These are phyloP conservation scores for Ia io DNA, from an alignment of 2,113 vertebrate genomes.

Conservation along the genomic window DNA sequence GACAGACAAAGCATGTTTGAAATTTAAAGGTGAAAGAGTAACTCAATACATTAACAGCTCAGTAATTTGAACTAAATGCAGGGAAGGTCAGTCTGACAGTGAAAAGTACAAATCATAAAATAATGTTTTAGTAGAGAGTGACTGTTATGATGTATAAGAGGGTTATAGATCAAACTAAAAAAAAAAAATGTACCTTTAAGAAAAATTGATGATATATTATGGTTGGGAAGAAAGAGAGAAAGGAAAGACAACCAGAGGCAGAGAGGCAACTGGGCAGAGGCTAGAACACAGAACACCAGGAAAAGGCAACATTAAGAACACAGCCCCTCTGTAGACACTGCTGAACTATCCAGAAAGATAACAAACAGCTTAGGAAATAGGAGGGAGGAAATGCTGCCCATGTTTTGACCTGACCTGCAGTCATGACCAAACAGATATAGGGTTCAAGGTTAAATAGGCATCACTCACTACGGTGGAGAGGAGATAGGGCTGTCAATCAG, in stretches of 20 bases:
- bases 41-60: conserved; percentile 43
- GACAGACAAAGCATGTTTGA: conserved; percentile 60
- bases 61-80: conserved; percentile 50
- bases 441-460: background rate
- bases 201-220: background rate
- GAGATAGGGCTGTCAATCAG: background rate
- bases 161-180: conserved; percentile 35
- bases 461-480: background rate
- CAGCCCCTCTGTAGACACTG: background rate
- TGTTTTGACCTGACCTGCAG: background rate
- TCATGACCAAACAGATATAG: background rate
- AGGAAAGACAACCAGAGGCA: background rate
- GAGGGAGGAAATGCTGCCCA: background rate
- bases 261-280: background rate
- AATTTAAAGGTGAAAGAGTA: conserved; percentile 53
- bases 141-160: background rate
- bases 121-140: conserved; percentile 33
- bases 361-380: background rate
- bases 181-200: conserved; percentile 28
- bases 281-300: background rate
- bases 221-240: background rate
- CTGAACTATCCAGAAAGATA: background rate
- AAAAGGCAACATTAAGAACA: background rate
- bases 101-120: conserved; percentile 61
- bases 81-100: conserved; percentile 49